These are phyloP conservation scores for Andrena cerasifolii DNA, from an alignment of 1,140 invertebrate species.

Conservation along the genomic window DNA sequence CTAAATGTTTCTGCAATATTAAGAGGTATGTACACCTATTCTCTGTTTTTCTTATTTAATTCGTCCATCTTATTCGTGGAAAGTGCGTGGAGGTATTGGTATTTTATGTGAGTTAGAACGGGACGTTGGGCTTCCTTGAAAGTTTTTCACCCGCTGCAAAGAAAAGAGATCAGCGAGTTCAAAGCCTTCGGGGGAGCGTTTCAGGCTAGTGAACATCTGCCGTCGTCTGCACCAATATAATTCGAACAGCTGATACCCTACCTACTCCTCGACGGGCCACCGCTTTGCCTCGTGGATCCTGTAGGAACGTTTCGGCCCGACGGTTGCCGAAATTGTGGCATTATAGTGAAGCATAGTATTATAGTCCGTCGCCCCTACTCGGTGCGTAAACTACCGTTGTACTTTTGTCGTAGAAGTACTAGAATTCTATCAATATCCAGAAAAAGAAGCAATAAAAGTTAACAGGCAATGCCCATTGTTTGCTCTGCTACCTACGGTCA, in stretches of 20 bases:
- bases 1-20: no score
- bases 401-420: neutral
- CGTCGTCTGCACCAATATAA: slow-evolving; percentile 79
- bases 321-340: neutral
- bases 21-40: no score
- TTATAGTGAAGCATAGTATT: no score
- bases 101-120: slow-evolving; percentile 25
- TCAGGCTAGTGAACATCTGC: slow-evolving; percentile 79
- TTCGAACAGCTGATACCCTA: slow-evolving; percentile 82
- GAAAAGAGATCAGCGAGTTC: slow-evolving; percentile 68
- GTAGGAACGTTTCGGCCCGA: slow-evolving; percentile 37
- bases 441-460: neutral
- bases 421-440: neutral
- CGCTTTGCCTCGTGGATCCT: slow-evolving; percentile 68
- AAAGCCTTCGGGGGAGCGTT: slow-evolving; percentile 71
- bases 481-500: no score
- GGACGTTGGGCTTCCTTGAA: slow-evolving; percentile 59
- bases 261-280: slow-evolving; percentile 74
- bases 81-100: neutral
- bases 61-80: neutral
- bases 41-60: neutral
- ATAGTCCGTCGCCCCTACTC: no score
- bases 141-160: slow-evolving; percentile 62
- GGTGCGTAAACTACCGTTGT: neutral
- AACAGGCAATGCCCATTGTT: neutral